Conservation (phyloP, 2,888 invertebrate species). For the Drosophila aldrichi region DNA sequence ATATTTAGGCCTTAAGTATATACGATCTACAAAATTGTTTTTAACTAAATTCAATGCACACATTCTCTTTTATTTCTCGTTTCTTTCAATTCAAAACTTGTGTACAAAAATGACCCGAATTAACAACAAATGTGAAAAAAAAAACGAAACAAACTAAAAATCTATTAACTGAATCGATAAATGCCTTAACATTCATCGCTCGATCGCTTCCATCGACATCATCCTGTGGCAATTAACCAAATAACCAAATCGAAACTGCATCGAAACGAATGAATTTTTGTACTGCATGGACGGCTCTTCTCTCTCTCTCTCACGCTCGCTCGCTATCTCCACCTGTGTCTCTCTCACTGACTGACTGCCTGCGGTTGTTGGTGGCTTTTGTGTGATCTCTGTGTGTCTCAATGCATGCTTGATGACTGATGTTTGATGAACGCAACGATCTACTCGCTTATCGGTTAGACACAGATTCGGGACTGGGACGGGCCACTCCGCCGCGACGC, state of each 20-base stretch:
- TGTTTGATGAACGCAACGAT: constrained; percentile 51
- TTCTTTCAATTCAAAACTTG: constrained; percentile 67
- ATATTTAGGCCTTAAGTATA: constrained; percentile 55
- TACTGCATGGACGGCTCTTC: constrained; percentile 52
- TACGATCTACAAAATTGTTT: constrained; percentile 59
- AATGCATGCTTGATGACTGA: constrained; percentile 52
- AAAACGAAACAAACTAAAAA: constrained; percentile 37
- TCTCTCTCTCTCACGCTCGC: constrained; percentile 12
- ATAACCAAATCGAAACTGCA: constrained; percentile 32
- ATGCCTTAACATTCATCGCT: constrained; percentile 55
- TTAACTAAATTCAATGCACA: constrained; percentile 79
- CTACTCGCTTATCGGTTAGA: constrained; percentile 85
- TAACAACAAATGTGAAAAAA: constrained; percentile 52
- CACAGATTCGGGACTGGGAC: constrained; percentile 94
- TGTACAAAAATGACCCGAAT: constrained; percentile 49
- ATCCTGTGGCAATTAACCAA: constrained; percentile 45
- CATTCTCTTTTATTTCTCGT: constrained; percentile 77
- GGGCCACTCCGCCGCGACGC: constrained; percentile 94
- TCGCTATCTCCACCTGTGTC: constrained; percentile 6
- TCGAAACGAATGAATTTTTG: constrained; percentile 28
- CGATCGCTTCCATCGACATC: constrained; percentile 48
- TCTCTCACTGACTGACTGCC: constrained; percentile 21
- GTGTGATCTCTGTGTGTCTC: constrained; percentile 26
- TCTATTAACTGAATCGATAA: constrained; percentile 43
- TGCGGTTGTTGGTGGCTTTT: constrained; percentile 41